Percentiles rank a stretch among this genome's conserved stretches.
Conservation (phyloP, 2,113 vertebrate species). For the Pedetes capensis region DNA sequence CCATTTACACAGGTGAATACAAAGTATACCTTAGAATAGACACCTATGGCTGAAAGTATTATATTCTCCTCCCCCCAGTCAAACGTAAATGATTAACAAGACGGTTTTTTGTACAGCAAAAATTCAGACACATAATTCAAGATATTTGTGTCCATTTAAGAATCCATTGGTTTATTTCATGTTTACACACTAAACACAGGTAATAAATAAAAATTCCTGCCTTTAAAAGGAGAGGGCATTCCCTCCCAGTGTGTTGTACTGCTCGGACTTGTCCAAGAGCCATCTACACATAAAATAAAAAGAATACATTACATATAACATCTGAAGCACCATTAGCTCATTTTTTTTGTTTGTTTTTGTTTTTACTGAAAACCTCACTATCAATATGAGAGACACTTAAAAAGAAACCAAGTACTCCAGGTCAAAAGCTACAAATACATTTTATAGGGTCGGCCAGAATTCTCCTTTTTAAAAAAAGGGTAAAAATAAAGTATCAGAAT, state of each 20-base stretch:
- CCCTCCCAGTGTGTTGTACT: conserved; percentile 91
- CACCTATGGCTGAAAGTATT: conserved; percentile 73
- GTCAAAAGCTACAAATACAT: conserved; percentile 81
- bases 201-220: conserved; percentile 92
- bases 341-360: too few species aligned
- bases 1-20: conserved; percentile 77
- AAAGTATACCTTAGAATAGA: conserved; percentile 70
- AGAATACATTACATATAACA: conserved; percentile 90
- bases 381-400: conserved; percentile 79
- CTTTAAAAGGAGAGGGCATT: conserved; percentile 92
- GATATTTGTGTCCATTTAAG: conserved; percentile 85
- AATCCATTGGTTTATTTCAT: conserved; percentile 87
- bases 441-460: conserved; percentile 80
- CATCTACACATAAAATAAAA: conserved; percentile 93
- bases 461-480: conserved; percentile 71
- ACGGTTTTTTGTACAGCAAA: conserved; percentile 84
- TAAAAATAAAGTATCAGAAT: conserved; percentile 66
- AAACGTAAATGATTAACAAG: conserved; percentile 76
- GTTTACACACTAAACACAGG: conserved; percentile 90
- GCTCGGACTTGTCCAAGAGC: conserved; percentile 91
- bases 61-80: conserved; percentile 82
- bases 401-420: conserved; percentile 82
- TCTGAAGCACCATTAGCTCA: conserved; percentile 90
- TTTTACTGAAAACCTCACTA: conserved; percentile 86
- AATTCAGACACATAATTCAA: conserved; percentile 85